Evolutionary conservation across 2,888 invertebrate species (phyloP).

Genomic region (Agriopis marginaria): DNA sequence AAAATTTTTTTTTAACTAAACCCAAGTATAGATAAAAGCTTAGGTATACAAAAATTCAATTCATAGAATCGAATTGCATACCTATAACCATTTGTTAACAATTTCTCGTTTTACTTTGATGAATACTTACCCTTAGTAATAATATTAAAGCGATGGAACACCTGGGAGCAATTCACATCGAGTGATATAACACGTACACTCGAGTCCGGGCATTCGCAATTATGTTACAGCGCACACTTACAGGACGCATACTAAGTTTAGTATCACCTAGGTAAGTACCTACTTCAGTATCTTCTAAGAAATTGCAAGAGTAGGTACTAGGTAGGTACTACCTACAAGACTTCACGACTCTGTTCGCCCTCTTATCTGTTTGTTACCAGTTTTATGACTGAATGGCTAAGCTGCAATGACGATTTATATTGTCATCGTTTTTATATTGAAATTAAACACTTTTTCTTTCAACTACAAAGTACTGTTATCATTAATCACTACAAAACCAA

Average conservation of each 20-base stretch:
- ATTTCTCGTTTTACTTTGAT: background rate
- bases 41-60: too few relatives aligned
- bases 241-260: constrained; percentile 24
- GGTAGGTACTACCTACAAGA: background rate
- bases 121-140: constrained; percentile 34
- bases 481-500: too few relatives aligned
- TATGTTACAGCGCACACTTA: constrained; percentile 35
- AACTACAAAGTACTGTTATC: too few relatives aligned
- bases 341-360: too few relatives aligned
- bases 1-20: too few relatives aligned
- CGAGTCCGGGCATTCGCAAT: constrained; percentile 43
- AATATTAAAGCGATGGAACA: constrained; percentile 55
- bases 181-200: constrained; percentile 45
- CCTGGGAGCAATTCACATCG: constrained; percentile 58
- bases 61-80: background rate
- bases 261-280: background rate
- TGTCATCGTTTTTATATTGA: too few relatives aligned
- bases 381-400: too few relatives aligned
- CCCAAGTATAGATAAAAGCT: too few relatives aligned
- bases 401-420: too few relatives aligned
- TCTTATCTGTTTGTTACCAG: background rate
- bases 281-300: background rate
- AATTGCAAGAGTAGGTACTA: background rate
- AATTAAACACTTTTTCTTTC: too few relatives aligned
- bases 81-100: background rate